Evolutionary conservation across 2,888 invertebrate species (phyloP), one percentile per base, ranked within the genome.

Genomic region (Hirtodrosophila confusa): DNA sequence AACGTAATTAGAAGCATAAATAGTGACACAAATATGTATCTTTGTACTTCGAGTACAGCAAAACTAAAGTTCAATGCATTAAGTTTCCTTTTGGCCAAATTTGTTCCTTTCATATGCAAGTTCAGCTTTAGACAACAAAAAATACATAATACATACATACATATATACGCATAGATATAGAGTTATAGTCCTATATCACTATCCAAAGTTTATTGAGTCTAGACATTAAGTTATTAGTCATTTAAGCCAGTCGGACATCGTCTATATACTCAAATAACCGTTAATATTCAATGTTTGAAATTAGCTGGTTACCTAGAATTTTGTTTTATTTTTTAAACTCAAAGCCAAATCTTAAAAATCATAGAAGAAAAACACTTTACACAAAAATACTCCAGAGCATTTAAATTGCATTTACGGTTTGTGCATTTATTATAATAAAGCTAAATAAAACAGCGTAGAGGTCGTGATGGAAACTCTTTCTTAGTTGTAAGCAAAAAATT

Each of bases 31-130:
- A 79, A 63, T 65, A 61, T 57, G 45, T 64, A 73, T 55, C 56
- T 68, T 53, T 49, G 51, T 69, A 62, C 62, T 60, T 27, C 36
- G 49, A 62, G 58, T 64, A 69, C 60, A 51, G 54, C 49, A 50
- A 67, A 62, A 77, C 76, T 48, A 70, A 78, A 70, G 70, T 79
- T 73, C 68, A 73, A 80, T 65, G 72, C 50, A 71, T 75, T 88
- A 77, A 82, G 83, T 86, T 85, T 86, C 75, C 80, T 77, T 76
- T 63, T 50, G 69, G 75, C 73, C 76, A 83, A 80, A 78, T 76
- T 70, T 85, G 86, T 84, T 86, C 86, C 84, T 86, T 84, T 84
- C 55, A 69, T 61, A 63, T 56, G 61, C 68, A 67, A 75, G 44
- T 57, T 65, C 65, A 78, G 85, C 80, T 76, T 80, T 80, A 67